Evolutionary conservation across 2,113 vertebrate species (phyloP), one percentile per base, ranked within the genome.

Genomic region (Salvelinus sp.): DNA sequence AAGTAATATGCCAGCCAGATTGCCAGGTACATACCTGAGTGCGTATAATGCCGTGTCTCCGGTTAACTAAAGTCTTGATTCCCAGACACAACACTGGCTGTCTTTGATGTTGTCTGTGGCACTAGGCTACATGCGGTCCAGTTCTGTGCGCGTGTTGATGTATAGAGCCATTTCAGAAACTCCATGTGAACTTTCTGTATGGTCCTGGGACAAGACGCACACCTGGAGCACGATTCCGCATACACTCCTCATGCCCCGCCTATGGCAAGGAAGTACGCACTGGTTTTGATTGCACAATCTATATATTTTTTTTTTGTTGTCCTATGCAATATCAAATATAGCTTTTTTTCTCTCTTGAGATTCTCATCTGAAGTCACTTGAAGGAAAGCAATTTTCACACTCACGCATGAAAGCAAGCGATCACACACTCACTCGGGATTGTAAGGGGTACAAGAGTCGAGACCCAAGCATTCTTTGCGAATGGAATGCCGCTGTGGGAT

Each of bases 201-300:
- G 38, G 9, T 10, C 38, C 38, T 57, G 38, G 9, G 38, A 44
- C 9, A 44, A 12, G 9, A 44, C 38, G 9, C 38, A 44, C 9
- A 44, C 38, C 38, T 44, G 38, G 9, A 44, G 38, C 38, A 44
- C 9, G 2, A 9, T 44, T 44, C 38, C 38, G 38, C 38, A 9
- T 44, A 12, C 2, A 44, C 9, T 44, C 38, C 47, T n/a, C 6
- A 20, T 69, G 74, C 89, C 86, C 73, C 88, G n/a, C 88, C 87
- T 80, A 75, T 71, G 71, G 80, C 20, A 2, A 82, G 85, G 82
- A 88, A 89, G 82, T 81, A 62, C 38, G 72, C 18, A 38, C 22
- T 69, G 44, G 68, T 22, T 23, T 10, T 20, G 9, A 69, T 69
- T 48, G 44, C 68, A 47, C 68, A 69, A 69, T 47, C 22, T 5